Conservation (phyloP, 64 coral and sea anemone genomes). For the Orbicella faveolata region DNA sequence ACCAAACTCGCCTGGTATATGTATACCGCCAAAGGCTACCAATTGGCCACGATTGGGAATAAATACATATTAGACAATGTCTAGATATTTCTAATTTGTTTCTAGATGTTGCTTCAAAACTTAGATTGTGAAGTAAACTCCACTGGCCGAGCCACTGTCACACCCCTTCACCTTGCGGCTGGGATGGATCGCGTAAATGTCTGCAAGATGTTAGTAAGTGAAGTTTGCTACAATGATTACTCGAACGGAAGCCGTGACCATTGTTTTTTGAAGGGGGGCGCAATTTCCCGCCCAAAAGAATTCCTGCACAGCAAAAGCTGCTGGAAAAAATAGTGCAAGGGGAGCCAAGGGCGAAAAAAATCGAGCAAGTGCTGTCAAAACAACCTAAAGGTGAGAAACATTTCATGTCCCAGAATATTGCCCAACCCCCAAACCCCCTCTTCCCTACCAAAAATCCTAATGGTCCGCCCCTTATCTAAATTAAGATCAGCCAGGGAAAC, state of each 20-base stretch:
- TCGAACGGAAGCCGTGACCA: background rate
- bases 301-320: too few species aligned
- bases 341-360: too few species aligned
- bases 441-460: too few species aligned
- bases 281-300: too few species aligned
- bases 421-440: too few species aligned
- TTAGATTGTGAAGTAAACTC: slow-evolving; percentile 34
- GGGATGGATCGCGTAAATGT: slow-evolving; percentile 47
- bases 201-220: slow-evolving; percentile 43
- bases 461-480: background rate
- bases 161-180: slow-evolving; percentile 49
- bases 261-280: too few species aligned
- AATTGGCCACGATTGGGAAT: background rate
- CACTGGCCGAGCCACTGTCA: slow-evolving; percentile 19
- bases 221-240: background rate
- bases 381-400: too few species aligned
- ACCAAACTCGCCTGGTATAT: too few species aligned
- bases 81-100: background rate
- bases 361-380: too few species aligned
- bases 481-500: background rate
- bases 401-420: too few species aligned
- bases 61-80: background rate
- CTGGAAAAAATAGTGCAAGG: too few species aligned
- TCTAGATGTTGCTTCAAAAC: slow-evolving; percentile 19
- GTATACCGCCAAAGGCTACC: background rate